Percentiles rank a stretch among this genome's conserved stretches.
Conservation (phyloP, 2,888 invertebrate species). For the Chelonus formosanus region DNA sequence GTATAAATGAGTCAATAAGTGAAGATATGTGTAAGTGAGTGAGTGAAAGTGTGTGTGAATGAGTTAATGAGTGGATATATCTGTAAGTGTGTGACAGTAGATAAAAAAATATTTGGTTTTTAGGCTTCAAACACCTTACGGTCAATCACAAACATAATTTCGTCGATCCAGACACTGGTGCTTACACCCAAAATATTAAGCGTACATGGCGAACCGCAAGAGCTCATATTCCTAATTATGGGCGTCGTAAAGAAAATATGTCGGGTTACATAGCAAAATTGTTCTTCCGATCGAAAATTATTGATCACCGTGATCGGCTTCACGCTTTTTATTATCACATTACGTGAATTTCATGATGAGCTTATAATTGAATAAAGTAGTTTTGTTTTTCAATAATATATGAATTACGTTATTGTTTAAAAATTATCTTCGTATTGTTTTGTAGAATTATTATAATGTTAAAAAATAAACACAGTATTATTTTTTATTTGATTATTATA, state of each 20-base stretch:
- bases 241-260: conserved; percentile 1
- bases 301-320: conserved; percentile 2
- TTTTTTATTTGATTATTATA: too few species aligned
- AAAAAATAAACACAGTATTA: too few species aligned
- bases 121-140: conserved; percentile 6
- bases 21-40: not conserved
- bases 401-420: too few species aligned
- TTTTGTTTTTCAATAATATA: too few species aligned
- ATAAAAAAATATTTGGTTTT: not conserved
- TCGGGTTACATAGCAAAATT: not conserved
- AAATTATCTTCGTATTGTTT: too few species aligned
- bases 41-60: conserved; percentile 22
- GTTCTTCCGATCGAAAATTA: not conserved
- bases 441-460: too few species aligned
- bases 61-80: conserved; percentile 36
- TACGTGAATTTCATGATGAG: conserved; percentile 1
- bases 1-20: not conserved
- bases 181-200: conserved; percentile 44
- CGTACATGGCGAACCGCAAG: conserved; percentile 40
- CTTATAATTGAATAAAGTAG: too few species aligned
- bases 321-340: not conserved
- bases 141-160: conserved; percentile 39
- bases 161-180: conserved; percentile 43
- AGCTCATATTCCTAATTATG: conserved; percentile 35
- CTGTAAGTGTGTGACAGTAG: conserved; percentile 12